phyloP scores from a whole-genome alignment of 2,888 invertebrate species.

The Limnephilus marmoratus region DNA sequence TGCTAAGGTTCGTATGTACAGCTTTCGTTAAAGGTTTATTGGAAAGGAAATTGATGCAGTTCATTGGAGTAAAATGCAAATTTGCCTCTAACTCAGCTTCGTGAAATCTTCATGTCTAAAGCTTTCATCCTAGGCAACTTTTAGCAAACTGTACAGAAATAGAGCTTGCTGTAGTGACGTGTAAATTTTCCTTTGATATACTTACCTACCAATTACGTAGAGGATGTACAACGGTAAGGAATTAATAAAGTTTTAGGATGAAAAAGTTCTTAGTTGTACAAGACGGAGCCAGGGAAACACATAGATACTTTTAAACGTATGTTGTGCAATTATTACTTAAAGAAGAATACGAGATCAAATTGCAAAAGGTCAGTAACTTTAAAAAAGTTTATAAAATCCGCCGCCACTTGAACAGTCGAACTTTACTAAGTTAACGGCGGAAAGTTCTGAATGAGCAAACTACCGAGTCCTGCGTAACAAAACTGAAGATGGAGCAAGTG shows the following conservation, averaged over 20 bases:
- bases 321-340: not conserved
- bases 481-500: not conserved
- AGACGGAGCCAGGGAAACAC: not conserved
- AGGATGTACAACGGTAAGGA: not conserved
- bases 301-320: not conserved
- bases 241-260: not conserved
- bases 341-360: not conserved
- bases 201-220: not conserved
- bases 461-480: conserved; percentile 2
- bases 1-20: too few relatives aligned
- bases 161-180: too few relatives aligned
- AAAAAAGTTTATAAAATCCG: not conserved
- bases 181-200: not conserved
- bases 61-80: too few relatives aligned
- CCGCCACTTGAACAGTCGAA: conserved; percentile 8
- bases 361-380: conserved; percentile 2
- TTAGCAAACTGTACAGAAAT: too few relatives aligned
- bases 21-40: too few relatives aligned
- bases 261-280: not conserved
- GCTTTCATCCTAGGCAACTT: not conserved
- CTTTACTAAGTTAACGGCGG: not conserved
- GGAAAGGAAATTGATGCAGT: too few relatives aligned
- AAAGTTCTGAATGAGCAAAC: conserved; percentile 9
- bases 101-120: not conserved
- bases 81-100: too few relatives aligned